These are phyloP conservation scores for Anthopleura sola DNA, from an alignment of 64 coral and sea anemone species.

Conservation along the genomic window DNA sequence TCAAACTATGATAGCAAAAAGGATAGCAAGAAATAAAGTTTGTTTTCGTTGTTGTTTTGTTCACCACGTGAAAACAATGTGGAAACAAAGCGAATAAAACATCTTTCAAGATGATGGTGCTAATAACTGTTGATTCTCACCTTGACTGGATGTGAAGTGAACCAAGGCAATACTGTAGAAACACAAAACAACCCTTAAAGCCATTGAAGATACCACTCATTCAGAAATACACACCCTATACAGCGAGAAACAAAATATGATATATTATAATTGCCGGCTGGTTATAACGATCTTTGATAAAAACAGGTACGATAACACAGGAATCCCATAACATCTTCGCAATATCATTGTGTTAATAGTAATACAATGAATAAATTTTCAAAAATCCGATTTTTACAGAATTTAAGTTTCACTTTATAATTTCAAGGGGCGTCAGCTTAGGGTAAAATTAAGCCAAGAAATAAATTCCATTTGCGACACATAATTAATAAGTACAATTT, in stretches of 20 bases:
- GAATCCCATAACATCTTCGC: background rate
- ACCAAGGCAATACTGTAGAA: background rate
- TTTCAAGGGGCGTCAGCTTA: too few relatives aligned
- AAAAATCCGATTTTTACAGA: too few relatives aligned
- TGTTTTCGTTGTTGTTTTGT: background rate
- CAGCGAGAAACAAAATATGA: too few relatives aligned
- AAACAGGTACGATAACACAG: background rate
- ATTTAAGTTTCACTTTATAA: too few relatives aligned
- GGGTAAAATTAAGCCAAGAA: too few relatives aligned
- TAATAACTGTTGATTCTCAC: background rate
- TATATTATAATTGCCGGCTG: too few relatives aligned
- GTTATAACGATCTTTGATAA: too few relatives aligned
- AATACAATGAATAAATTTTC: background rate
- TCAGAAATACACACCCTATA: too few relatives aligned
- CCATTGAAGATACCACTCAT: constrained; percentile 1
- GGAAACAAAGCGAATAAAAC: background rate
- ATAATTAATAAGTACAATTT: too few relatives aligned
- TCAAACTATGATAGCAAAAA: too few relatives aligned
- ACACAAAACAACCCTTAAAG: background rate
- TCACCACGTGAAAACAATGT: background rate
- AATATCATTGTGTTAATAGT: background rate
- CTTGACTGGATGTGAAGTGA: constrained; percentile 12
- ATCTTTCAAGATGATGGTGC: background rate
- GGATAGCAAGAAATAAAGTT: too few relatives aligned
- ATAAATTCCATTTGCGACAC: too few relatives aligned